Evolutionary conservation across 2,113 vertebrate species (phyloP).

Genomic region (Pardalotus punctatus): DNA sequence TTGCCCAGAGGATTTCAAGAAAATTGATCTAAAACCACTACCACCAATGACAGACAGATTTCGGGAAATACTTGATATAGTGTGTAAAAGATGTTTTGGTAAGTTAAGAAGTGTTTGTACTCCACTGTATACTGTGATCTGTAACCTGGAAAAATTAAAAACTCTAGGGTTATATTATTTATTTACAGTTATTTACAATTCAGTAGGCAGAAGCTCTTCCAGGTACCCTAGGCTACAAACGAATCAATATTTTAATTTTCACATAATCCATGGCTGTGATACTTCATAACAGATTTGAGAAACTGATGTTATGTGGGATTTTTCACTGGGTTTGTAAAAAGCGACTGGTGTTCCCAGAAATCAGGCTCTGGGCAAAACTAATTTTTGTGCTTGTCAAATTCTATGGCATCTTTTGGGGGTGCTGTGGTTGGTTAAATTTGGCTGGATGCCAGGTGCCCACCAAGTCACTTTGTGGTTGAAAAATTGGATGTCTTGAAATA

Average conservation of each 20-base stretch:
- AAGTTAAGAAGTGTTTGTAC: constrained; percentile 28
- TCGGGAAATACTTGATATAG: constrained; percentile 90
- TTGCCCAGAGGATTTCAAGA: constrained; percentile 98
- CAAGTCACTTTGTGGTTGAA: background rate
- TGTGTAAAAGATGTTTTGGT: constrained; percentile 94
- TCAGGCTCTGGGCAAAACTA: background rate
- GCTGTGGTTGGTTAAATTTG: background rate
- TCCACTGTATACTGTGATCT: background rate
- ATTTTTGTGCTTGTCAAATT: background rate
- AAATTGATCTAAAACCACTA: constrained; percentile 93
- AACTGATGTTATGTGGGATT: background rate
- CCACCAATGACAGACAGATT: constrained; percentile 91
- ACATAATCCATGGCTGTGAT: background rate
- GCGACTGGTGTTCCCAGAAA: background rate
- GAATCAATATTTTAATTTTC: background rate
- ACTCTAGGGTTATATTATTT: background rate
- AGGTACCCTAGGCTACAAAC: background rate
- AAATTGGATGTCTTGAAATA: background rate
- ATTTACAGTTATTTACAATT: background rate
- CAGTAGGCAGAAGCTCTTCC: background rate
- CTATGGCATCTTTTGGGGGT: background rate
- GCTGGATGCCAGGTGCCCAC: background rate
- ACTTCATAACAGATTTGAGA: background rate
- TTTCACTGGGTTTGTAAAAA: background rate
- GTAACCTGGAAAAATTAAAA: background rate